phyloP scores from a whole-genome alignment of 2,888 invertebrate genomes.

The Pegoplata infirma region DNA sequence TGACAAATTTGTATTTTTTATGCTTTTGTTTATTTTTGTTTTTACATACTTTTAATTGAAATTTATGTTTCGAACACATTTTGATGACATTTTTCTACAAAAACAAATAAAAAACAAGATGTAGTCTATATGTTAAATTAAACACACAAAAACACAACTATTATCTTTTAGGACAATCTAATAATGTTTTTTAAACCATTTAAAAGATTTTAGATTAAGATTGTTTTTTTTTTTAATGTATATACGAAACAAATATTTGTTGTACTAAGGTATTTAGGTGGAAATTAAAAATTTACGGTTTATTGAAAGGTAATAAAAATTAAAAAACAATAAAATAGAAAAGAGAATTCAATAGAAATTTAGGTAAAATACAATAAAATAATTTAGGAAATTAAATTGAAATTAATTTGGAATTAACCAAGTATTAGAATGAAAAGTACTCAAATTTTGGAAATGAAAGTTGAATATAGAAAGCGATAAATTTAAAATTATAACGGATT shows the following conservation, averaged over 20 bases:
- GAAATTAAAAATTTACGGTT: neutral
- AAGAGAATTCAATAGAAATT: slow-evolving; percentile 16
- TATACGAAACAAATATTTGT: slow-evolving; percentile 1
- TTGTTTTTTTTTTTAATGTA: too few relatives aligned
- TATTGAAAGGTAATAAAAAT: slow-evolving; percentile 45
- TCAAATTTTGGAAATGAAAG: too few relatives aligned
- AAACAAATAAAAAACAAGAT: neutral
- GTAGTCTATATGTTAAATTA: neutral
- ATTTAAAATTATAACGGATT: too few relatives aligned
- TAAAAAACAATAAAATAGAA: slow-evolving; percentile 49
- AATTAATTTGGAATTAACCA: too few relatives aligned
- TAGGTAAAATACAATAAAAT: neutral
- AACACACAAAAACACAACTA: neutral
- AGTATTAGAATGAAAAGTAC: too few relatives aligned
- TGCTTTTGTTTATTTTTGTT: neutral
- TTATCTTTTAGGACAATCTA: slow-evolving; percentile 40
- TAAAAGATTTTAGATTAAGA: slow-evolving; percentile 31
- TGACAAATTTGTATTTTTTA: slow-evolving; percentile 45
- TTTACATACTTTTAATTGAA: slow-evolving; percentile 52
- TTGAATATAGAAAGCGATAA: too few relatives aligned
- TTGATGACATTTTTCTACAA: slow-evolving; percentile 48
- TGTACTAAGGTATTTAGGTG: slow-evolving; percentile 7
- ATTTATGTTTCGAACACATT: slow-evolving; percentile 55
- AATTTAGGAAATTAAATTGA: too few relatives aligned
- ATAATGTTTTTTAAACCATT: slow-evolving; percentile 31